Evolutionary conservation across 1,140 invertebrate species (phyloP), one percentile per base, ranked within the genome.

Genomic region (Tetragnatha versicolor): DNA sequence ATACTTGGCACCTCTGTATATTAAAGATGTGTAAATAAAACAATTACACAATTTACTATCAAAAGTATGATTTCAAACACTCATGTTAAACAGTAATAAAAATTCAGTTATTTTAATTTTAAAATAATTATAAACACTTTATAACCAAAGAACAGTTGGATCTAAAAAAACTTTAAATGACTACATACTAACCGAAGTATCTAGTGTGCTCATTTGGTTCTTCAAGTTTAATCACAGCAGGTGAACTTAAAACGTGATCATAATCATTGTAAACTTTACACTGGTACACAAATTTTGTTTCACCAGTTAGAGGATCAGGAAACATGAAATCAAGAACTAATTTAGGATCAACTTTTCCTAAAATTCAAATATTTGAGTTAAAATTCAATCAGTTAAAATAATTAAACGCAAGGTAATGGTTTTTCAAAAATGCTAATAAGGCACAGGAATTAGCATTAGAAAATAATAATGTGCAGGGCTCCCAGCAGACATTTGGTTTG

Each of bases 141-240:
- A n/a, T n/a, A n/a, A n/a, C n/a, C n/a, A n/a, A n/a, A n/a, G n/a
- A n/a, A n/a, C n/a, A n/a, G n/a, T n/a, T n/a, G n/a, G n/a, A n/a
- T n/a, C n/a, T n/a, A n/a, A n/a, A n/a, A n/a, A n/a, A n/a, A n/a
- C n/a, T n/a, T n/a, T n/a, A n/a, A n/a, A n/a, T n/a, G n/a, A n/a
- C n/a, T n/a, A n/a, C n/a, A n/a, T n/a, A n/a, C n/a, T n/a, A n/a
- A 73, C 70, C 70, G 47, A 61, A 7, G 61, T 33, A 73, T 31
- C 27, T 25, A 47, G 70, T 73, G 10, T 33, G 20, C 4, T 61
- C 39, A 33, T 73, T 20, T 10, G 20, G 7, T 7, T 61, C 42
- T 20, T 58, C 39, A 47, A 73, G 51, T 73, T 73, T 42, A 53
- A 73, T 42, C 4, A 12, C 20, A 5, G 22, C 70, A 31, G 27